Evolutionary conservation across 2,888 invertebrate genomes (phyloP).

Genomic region (Anoplius nigerrimus): DNA sequence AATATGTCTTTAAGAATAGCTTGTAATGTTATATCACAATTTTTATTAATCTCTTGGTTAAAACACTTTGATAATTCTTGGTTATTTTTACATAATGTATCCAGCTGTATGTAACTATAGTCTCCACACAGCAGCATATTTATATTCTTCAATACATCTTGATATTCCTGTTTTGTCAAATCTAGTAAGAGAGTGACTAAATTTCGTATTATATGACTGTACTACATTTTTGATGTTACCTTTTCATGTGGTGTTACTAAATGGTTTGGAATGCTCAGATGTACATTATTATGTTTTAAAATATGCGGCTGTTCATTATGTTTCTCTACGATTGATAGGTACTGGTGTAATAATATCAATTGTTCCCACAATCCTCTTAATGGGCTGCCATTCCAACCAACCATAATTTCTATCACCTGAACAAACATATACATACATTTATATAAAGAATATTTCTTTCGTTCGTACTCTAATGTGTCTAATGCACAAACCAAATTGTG

Average conservation of each 20-base stretch:
- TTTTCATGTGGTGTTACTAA: constrained; percentile 48
- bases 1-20: constrained; percentile 48
- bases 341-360: constrained; percentile 52
- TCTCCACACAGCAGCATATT: neutral
- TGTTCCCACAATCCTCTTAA: constrained; percentile 56
- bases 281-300: constrained; percentile 30
- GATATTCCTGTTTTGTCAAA: constrained; percentile 6
- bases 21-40: constrained; percentile 43
- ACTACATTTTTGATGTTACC: constrained; percentile 30
- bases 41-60: constrained; percentile 35
- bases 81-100: no score
- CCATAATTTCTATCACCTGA: constrained; percentile 52
- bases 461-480: no score
- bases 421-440: constrained; percentile 16
- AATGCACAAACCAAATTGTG: constrained; percentile 46
- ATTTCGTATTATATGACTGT: neutral
- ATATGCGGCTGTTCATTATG: constrained; percentile 41
- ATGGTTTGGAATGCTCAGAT: constrained; percentile 49
- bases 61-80: neutral
- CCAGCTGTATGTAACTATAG: no score
- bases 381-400: constrained; percentile 49
- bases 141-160: neutral
- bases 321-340: constrained; percentile 51
- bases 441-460: no score
- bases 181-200: constrained; percentile 7